These are phyloP conservation scores for Heteromormyrus szaboi DNA, from an alignment of 2,797 vertebrate species.

Conservation along the genomic window DNA sequence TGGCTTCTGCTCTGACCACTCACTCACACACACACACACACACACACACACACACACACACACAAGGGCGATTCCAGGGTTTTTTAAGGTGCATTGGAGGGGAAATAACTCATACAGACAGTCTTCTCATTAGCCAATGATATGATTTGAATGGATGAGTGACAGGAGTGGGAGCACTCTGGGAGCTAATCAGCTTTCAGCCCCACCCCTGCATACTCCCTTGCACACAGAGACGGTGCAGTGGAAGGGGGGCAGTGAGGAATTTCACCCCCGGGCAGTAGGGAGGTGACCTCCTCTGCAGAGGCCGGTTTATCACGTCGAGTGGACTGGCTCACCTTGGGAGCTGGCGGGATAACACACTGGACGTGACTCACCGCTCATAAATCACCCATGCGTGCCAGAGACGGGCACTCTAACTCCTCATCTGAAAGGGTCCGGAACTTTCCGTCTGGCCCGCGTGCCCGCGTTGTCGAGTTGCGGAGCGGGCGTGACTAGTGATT, in stretches of 20 bases:
- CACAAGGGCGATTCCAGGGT: neutral
- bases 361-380: neutral
- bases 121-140: neutral
- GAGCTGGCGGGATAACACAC: neutral
- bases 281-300: neutral
- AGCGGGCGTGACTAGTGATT: neutral
- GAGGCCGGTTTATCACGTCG: neutral
- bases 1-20: neutral
- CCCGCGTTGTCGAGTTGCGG: neutral
- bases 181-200: neutral
- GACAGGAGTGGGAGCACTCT: neutral
- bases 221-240: neutral
- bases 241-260: neutral
- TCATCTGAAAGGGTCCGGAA: neutral
- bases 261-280: slow-evolving; percentile 16
- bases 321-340: neutral
- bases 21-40: slow-evolving; percentile 3
- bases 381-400: neutral
- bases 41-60: neutral
- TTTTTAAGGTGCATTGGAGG: neutral
- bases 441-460: neutral
- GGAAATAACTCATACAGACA: neutral
- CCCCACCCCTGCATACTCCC: neutral
- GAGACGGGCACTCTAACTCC: neutral
- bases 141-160: neutral